Conservation (phyloP, 2,113 vertebrate species). For the Urocynchramus pylzowi region DNA sequence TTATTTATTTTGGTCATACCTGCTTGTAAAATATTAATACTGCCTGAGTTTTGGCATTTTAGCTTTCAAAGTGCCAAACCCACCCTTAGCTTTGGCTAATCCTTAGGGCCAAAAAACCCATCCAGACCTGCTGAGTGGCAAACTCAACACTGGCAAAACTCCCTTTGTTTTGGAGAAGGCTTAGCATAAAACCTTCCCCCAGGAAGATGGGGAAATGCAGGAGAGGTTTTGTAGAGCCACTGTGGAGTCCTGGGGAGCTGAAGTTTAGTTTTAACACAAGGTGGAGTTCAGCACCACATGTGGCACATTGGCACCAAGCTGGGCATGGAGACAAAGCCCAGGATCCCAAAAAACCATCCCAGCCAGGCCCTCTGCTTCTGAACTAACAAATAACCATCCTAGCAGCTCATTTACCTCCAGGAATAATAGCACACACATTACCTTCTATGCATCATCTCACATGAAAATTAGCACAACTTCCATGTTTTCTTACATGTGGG, state of each 20-base stretch:
- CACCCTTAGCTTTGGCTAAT: neutral
- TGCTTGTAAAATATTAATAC: neutral
- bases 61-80: neutral
- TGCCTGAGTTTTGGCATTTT: neutral
- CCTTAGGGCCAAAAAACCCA: neutral
- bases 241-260: neutral
- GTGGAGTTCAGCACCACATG: neutral
- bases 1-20: neutral
- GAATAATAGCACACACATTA: neutral
- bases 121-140: neutral
- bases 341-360: neutral
- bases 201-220: neutral
- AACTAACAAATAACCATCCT: neutral
- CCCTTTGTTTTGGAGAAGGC: neutral
- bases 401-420: neutral
- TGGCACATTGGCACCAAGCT: rapidly evolving
- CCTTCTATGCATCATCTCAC: neutral
- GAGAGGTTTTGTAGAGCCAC: neutral
- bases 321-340: neutral
- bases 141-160: neutral
- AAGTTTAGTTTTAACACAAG: neutral
- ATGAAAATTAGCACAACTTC: neutral
- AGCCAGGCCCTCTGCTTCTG: neutral
- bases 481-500: neutral
- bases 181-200: neutral